Base-by-base conservation (phyloP, 2,888 invertebrate species). In the Drosophila siamana region DNA sequence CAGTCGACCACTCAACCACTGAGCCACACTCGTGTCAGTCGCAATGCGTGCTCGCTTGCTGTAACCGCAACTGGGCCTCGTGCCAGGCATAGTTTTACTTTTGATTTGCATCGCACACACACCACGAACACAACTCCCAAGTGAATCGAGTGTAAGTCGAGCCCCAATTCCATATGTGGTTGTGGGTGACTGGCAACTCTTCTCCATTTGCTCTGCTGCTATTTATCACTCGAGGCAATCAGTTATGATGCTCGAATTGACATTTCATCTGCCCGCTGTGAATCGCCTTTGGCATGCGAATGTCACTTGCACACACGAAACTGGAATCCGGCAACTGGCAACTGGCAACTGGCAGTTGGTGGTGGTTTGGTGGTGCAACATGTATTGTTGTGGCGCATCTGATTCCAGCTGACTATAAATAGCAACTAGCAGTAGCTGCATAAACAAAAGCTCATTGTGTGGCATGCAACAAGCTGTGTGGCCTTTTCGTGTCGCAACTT, bases 21-120 rank as follows among this genome's bases (percentile, higher is more conserved):
- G 59, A 26, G 46, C 68, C 68, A 61, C 60, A 61, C 22, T 28
- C 51, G 48, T 16, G 13, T 44, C 36, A 38, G 43, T 19, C 19
- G 43, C 11, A 11, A 9, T n/a, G 28, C 47, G 19, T 30, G 8
- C 16, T 33, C 22, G 41, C 8, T 28, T 22, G 41, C 38, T 28
- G 26, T 36, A 40, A 61, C 48, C 72, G 19, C 56, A 33, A 22
- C 43, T 38, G 55, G 44, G 48, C 43, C 44, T 56, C 44, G 19
- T 51, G 69, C 22, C 41, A 26, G 54, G 41, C 72, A 44, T 78
- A 87, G 87, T 87, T 61, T 57, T 46, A 55, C 63, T 72, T 72
- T 82, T 63, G 48, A 47, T 48, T 22, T 24, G 33, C 73, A 67
- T 63, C 22, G 75, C 55, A 59, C 38, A 59, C 38, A 40, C 50